Conservation (phyloP, 2,113 vertebrate species). For the Anolis sagrei region DNA sequence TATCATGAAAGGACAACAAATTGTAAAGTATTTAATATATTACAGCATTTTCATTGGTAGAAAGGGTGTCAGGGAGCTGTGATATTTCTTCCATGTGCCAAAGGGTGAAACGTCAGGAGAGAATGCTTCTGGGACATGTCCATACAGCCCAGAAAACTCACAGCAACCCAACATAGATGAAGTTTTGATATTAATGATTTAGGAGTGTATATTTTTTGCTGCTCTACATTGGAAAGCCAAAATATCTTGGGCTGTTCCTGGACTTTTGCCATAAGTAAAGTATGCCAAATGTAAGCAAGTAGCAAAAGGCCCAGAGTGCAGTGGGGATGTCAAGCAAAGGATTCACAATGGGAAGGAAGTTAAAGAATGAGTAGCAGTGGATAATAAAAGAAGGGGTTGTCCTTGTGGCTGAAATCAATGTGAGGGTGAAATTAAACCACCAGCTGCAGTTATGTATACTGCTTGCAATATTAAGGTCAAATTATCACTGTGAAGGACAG, state of each 20-base stretch:
- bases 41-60: background rate
- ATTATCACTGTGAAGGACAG: background rate
- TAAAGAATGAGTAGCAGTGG: background rate
- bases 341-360: background rate
- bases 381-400: background rate
- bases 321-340: background rate
- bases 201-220: background rate
- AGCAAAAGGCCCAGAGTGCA: too few species aligned
- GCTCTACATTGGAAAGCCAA: background rate
- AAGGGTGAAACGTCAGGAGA: too few species aligned
- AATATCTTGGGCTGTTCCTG: background rate
- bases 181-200: too few species aligned
- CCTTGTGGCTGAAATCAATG: background rate
- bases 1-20: background rate
- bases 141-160: too few species aligned
- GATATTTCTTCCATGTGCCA: background rate
- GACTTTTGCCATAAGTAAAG: background rate
- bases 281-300: background rate
- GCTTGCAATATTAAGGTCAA: background rate
- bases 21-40: background rate
- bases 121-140: too few species aligned
- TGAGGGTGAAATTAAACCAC: too few species aligned
- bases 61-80: background rate
- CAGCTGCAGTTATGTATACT: background rate
- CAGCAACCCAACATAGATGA: too few species aligned